These are phyloP conservation scores for Clepsis dumicolana DNA, from an alignment of 2,888 invertebrate species.

Conservation along the genomic window DNA sequence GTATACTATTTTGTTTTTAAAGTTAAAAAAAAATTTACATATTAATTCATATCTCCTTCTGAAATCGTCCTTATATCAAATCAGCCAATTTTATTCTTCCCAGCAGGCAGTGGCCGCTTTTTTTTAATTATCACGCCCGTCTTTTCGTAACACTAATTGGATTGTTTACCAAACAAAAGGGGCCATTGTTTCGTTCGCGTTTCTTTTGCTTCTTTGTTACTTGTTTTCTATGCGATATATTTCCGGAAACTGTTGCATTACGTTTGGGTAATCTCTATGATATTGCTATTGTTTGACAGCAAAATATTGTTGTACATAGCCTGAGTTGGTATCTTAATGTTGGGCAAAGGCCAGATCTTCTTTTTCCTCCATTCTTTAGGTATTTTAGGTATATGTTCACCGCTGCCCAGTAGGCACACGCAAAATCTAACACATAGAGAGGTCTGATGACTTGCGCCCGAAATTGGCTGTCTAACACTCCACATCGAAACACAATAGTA, in stretches of 20 bases:
- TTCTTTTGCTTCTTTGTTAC: slow-evolving; percentile 39
- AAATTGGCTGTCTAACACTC: too few relatives aligned
- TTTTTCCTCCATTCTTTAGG: too few relatives aligned
- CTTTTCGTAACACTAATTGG: slow-evolving; percentile 44
- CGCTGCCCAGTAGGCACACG: too few relatives aligned
- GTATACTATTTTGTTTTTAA: too few relatives aligned
- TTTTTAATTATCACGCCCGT: slow-evolving; percentile 40
- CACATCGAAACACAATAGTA: too few relatives aligned
- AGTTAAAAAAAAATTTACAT: too few relatives aligned
- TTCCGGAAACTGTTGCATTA: slow-evolving; percentile 17
- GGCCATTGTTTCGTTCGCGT: slow-evolving; percentile 34
- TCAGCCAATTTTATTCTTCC: slow-evolving; percentile 11
- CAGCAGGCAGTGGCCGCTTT: neutral
- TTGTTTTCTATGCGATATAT: slow-evolving; percentile 38
- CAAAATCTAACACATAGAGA: too few relatives aligned
- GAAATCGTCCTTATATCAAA: slow-evolving; percentile 14
- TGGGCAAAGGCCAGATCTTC: too few relatives aligned
- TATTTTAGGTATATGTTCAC: too few relatives aligned
- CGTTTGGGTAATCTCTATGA: slow-evolving; percentile 21
- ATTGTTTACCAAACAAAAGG: slow-evolving; percentile 44
- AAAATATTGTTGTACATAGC: too few relatives aligned
- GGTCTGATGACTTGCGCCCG: too few relatives aligned
- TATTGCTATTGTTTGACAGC: slow-evolving; percentile 1
- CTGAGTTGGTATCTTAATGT: too few relatives aligned
- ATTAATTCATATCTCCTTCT: neutral